Evolutionary conservation across 2,888 invertebrate genomes (phyloP), one percentile per base, ranked within the genome.

Genomic region (Tipula helvola): DNA sequence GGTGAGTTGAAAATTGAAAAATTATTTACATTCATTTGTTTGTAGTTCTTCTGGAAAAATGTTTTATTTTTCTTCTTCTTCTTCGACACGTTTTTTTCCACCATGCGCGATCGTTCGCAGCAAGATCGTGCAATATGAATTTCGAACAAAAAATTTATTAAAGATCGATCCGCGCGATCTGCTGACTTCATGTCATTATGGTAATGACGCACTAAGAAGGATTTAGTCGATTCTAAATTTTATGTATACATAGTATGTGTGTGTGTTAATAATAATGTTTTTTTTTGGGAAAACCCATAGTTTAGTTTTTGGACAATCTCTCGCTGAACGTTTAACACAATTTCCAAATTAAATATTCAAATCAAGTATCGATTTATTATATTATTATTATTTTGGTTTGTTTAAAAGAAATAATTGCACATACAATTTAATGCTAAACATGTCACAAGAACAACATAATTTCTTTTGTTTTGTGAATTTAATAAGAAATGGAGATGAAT

Each of bases 1-100:
- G 71, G 71, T 71, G 71, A 28, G 71, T 71, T 71, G 71, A 71
- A 71, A 71, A 71, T 71, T 71, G 71, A 71, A 71, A 71, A 71
- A 71, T 71, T 71, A 71, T 71, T 71, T 71, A 71, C 71, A 71
- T 71, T 71, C 71, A 71, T 71, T 71, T 71, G 71, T 71, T 71
- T 71, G 71, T 71, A 71, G 71, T 12, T 71, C 7, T 71, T 71
- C 71, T 71, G 71, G 71, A 18, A 71, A 57, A 71, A 71, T 28
- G 12, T 47, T 39, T 39, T 39, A 39, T 39, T 52, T 52, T 5
- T 52, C 52, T 52, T 71, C 28, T 71, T 71, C 28, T 71, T 71
- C 71, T 71, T 71, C 7, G 18, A 7, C 71, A 71, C 71, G 28
- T 71, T 28, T 71, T 71, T 3, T 71, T 71, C 8, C 28, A 39